These are phyloP conservation scores for Babylonia areolata DNA, from an alignment of 1,140 invertebrate genomes.

Conservation along the genomic window DNA sequence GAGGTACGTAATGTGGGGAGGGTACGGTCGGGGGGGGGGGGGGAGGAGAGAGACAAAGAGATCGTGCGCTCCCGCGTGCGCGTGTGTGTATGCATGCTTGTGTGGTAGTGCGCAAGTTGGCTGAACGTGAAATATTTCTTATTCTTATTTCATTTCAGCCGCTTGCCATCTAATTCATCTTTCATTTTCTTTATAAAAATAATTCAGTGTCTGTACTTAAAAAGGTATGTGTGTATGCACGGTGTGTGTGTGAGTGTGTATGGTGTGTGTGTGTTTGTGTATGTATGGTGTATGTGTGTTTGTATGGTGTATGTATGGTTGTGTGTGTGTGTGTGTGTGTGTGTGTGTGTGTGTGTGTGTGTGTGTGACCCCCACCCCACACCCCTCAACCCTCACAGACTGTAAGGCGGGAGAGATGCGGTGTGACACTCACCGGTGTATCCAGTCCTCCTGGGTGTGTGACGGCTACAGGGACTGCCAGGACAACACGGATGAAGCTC, in stretches of 20 bases:
- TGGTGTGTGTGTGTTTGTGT: background rate
- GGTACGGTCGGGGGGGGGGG: background rate
- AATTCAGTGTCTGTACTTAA: background rate
- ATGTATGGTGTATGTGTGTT: background rate
- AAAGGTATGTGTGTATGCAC: background rate
- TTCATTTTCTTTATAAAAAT: background rate
- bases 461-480: slow-evolving; percentile 69
- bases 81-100: background rate
- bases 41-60: no score
- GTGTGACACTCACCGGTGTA: slow-evolving; percentile 63
- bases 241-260: background rate
- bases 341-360: background rate
- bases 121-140: no score
- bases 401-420: slow-evolving; percentile 54
- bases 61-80: background rate
- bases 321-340: background rate
- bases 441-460: slow-evolving; percentile 66
- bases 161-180: background rate
- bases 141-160: no score
- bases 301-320: background rate
- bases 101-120: background rate
- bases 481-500: slow-evolving; percentile 67
- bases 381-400: slow-evolving; percentile 39
- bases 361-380: background rate
- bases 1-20: slow-evolving; percentile 47